phyloP scores from a whole-genome alignment of 1,140 invertebrate genomes.

The Sarcophaga peregrina region DNA sequence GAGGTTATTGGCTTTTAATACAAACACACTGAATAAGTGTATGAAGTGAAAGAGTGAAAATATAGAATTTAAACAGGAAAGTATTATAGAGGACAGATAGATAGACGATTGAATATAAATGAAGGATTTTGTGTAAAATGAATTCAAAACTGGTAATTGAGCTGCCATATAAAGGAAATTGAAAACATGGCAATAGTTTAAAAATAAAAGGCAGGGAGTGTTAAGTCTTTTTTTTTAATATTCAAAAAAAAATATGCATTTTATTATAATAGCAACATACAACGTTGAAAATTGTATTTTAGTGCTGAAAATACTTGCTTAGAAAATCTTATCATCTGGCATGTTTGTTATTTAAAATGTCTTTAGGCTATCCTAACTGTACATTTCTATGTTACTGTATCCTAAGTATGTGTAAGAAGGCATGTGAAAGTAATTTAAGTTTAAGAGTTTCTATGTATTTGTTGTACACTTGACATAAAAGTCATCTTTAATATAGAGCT shows the following conservation, averaged over 20 bases:
- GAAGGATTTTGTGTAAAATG: too few relatives aligned
- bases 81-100: not conserved
- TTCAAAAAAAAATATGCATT: too few relatives aligned
- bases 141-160: too few relatives aligned
- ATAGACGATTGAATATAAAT: not conserved
- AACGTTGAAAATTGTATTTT: too few relatives aligned
- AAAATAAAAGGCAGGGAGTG: too few relatives aligned
- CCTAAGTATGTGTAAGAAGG: not conserved
- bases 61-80: not conserved
- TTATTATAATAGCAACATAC: too few relatives aligned
- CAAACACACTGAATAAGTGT: not conserved
- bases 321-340: not conserved
- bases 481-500: not conserved
- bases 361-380: constrained; percentile 1
- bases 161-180: too few relatives aligned
- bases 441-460: not conserved
- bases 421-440: not conserved
- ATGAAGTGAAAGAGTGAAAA: not conserved
- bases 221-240: too few relatives aligned
- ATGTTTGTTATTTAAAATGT: not conserved
- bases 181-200: too few relatives aligned
- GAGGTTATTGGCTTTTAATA: constrained; percentile 18
- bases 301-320: too few relatives aligned
- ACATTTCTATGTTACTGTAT: not conserved
- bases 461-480: constrained; percentile 21